phyloP scores from a whole-genome alignment of 2,888 invertebrate species.

The Euplagia quadripunctaria region DNA sequence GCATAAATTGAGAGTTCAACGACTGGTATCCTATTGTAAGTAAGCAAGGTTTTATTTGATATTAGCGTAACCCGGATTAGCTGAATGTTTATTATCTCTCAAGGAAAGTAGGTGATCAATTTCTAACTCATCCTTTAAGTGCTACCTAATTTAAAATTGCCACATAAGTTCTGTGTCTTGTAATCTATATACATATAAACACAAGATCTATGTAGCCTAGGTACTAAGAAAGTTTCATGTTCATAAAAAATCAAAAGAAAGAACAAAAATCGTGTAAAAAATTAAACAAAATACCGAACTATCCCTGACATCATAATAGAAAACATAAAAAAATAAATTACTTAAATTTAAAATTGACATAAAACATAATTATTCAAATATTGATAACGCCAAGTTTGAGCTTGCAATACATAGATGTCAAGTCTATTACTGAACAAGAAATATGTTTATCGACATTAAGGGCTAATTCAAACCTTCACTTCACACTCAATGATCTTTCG shows the following conservation, averaged over 20 bases:
- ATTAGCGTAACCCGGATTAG: background rate
- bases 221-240: no score
- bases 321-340: background rate
- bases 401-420: background rate
- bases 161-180: no score
- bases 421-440: background rate
- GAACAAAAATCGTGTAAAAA: no score
- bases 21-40: conserved; percentile 11
- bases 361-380: background rate
- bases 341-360: background rate
- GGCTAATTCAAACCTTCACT: background rate
- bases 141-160: background rate
- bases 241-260: no score
- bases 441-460: background rate
- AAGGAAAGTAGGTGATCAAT: background rate
- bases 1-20: conserved; percentile 31
- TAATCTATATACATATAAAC: no score
- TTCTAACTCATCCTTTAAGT: background rate
- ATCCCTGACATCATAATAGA: no score
- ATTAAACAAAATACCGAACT: no score
- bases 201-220: no score
- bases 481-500: conserved; percentile 3
- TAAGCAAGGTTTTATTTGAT: background rate
- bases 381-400: background rate
- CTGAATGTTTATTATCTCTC: conserved; percentile 21